These are phyloP conservation scores for Nibea albiflora DNA, from an alignment of 2,113 vertebrate species.

Conservation along the genomic window DNA sequence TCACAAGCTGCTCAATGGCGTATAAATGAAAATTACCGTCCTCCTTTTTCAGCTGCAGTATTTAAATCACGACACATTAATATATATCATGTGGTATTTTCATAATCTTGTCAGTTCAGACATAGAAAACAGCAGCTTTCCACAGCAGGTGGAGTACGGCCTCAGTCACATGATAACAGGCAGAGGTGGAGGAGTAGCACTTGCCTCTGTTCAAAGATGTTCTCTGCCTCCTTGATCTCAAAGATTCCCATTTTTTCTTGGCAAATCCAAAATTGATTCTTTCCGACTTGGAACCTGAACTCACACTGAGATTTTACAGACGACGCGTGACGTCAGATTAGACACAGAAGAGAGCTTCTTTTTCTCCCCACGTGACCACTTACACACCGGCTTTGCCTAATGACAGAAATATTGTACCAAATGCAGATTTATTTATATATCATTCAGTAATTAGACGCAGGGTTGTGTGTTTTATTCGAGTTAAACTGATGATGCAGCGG, in stretches of 20 bases:
- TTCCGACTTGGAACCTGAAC: background rate
- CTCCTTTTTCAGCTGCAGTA: background rate
- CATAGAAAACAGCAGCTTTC: background rate
- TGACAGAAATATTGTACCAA: background rate
- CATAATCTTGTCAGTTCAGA: background rate
- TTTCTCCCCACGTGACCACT: background rate
- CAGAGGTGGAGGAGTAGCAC: background rate
- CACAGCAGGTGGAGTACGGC: background rate
- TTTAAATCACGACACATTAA: background rate
- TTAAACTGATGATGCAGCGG: conserved; percentile 47
- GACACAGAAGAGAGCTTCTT: background rate
- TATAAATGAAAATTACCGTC: background rate
- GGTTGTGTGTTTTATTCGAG: conserved; percentile 20
- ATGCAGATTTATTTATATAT: conserved; percentile 39
- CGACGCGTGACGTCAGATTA: conserved; percentile 4
- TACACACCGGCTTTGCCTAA: background rate
- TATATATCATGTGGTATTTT: background rate
- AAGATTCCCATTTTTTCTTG: background rate
- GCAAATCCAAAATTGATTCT: background rate
- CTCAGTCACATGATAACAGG: background rate
- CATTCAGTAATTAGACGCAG: conserved; percentile 48
- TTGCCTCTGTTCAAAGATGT: background rate
- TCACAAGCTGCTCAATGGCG: background rate
- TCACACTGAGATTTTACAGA: background rate
- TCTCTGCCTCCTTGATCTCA: conserved; percentile 2